Evolutionary conservation across 2,113 vertebrate genomes (phyloP).

Genomic region (Xiphophorus hellerii): DNA sequence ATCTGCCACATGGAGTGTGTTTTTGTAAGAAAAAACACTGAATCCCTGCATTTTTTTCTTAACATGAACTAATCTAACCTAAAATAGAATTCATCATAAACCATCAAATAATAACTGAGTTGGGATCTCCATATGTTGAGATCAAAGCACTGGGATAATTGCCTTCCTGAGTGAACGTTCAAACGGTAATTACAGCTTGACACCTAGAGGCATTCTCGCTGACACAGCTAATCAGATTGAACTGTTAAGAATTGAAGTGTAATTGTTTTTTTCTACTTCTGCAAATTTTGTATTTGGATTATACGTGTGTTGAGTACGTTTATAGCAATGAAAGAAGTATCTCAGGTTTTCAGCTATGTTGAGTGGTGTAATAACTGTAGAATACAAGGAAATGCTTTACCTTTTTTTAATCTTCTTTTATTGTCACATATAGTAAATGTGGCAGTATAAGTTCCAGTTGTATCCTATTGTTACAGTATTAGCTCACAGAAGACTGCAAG

Average conservation of each 20-base stretch:
- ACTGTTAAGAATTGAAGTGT: not conserved
- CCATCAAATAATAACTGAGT: constrained; percentile 15
- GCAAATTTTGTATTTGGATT: not conserved
- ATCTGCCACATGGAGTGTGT: not conserved
- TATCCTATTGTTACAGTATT: too few species aligned
- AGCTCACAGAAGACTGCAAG: too few species aligned
- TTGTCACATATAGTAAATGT: too few species aligned
- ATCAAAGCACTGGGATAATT: constrained; percentile 8
- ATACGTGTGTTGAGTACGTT: not conserved
- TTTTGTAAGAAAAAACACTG: not conserved
- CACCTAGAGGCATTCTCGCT: constrained; percentile 2
- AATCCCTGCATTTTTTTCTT: not conserved
- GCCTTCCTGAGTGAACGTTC: constrained; percentile 2
- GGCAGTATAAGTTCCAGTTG: too few species aligned
- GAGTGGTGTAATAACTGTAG: not conserved
- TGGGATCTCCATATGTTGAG: not conserved
- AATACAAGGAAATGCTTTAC: not conserved
- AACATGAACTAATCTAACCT: not conserved
- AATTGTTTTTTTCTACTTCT: not conserved
- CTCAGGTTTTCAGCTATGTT: not conserved
- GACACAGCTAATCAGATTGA: not conserved
- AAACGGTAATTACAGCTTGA: constrained; percentile 9
- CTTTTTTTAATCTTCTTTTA: too few species aligned
- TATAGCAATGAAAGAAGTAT: not conserved
- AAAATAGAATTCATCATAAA: not conserved